Base-by-base conservation (phyloP, 2,888 invertebrate species). In the Abrostola triplasia region DNA sequence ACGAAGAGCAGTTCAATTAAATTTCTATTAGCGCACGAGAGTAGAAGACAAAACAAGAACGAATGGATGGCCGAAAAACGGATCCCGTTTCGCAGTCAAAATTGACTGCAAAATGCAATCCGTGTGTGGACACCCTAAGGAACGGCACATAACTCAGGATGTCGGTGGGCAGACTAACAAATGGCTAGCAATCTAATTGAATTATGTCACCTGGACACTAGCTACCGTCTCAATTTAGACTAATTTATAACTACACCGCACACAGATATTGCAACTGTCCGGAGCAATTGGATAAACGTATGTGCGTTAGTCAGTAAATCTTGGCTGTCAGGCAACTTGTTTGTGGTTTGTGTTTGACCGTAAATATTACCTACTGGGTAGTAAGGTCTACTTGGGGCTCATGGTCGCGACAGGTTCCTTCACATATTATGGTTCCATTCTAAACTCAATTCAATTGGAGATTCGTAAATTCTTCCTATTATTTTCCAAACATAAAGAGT, bases 121-220 rank as follows among this genome's bases (percentile, higher is more conserved):
- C 51, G 55, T 70, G 61, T 70, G 64, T 70, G 57, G 65, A 60
- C 63, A 61, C 44, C 58, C 55, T 48, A 52, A 60, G 67, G 67
- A 68, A 70, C 72, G 70, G 68, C 64, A 77, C 82, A 85, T 86
- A 86, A 85, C 80, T 86, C 87, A 87, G 80, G 67, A 77, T 77
- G 76, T 77, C 80, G 70, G 74, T 73, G 76, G 76, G 74, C 78
- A 69, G 77, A 71, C 71, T 88, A 87, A 90, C 84, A 87, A 90
- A 90, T 87, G 87, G 87, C 74, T 73, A 60, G 87, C 86, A 87
- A 89, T 90, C 85, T 89, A 90, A 90, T 90, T 90, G 90, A 90
- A 89, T 90, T 90, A 90, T 90, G 90, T 88, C 87, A 89, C 88
- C 86, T 87, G 87, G 85, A 80, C 88, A 84, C 80, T 82, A 82